Conservation (phyloP, 2,797 vertebrate genomes). For the Aulostomus chinensis region DNA sequence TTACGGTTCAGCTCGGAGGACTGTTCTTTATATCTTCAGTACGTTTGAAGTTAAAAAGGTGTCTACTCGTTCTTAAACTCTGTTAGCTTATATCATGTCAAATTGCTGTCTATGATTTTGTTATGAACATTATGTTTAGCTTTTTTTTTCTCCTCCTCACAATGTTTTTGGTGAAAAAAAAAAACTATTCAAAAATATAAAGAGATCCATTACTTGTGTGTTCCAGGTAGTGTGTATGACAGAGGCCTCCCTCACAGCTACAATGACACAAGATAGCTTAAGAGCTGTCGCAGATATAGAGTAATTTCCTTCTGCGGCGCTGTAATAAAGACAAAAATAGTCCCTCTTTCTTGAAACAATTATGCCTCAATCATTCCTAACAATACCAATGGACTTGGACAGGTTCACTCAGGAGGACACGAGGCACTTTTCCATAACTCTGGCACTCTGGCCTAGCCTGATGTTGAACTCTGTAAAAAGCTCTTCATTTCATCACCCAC, state of each 20-base stretch:
- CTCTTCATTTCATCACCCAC: conserved; percentile 45
- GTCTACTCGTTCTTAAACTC: too few relatives aligned
- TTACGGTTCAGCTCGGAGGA: too few relatives aligned
- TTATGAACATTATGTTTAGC: too few relatives aligned
- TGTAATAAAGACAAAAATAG: conserved; percentile 42
- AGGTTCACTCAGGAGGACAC: conserved; percentile 44
- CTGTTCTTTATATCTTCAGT: too few relatives aligned
- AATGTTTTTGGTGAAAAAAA: conserved; percentile 1
- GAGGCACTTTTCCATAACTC: conserved; percentile 24
- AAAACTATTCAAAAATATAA: conserved; percentile 21
- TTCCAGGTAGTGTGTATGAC: conserved; percentile 30
- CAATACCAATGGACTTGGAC: conserved; percentile 34
- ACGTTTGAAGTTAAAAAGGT: too few relatives aligned
- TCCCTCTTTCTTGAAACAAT: conserved; percentile 36
- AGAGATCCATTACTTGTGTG: conserved; percentile 35
- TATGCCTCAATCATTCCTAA: conserved; percentile 31
- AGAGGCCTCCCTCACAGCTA: conserved; percentile 14
- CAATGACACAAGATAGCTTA: conserved; percentile 30
- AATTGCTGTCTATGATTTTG: too few relatives aligned
- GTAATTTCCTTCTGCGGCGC: conserved; percentile 34
- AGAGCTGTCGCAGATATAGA: conserved; percentile 22
- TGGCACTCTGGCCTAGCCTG: conserved; percentile 12
- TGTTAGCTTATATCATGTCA: too few relatives aligned
- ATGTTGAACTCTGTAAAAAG: conserved; percentile 39
- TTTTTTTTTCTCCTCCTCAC: too few relatives aligned